These are phyloP conservation scores for Crossaster papposus DNA, from an alignment of 53 echinoderm and acorn worm species.

Conservation along the genomic window DNA sequence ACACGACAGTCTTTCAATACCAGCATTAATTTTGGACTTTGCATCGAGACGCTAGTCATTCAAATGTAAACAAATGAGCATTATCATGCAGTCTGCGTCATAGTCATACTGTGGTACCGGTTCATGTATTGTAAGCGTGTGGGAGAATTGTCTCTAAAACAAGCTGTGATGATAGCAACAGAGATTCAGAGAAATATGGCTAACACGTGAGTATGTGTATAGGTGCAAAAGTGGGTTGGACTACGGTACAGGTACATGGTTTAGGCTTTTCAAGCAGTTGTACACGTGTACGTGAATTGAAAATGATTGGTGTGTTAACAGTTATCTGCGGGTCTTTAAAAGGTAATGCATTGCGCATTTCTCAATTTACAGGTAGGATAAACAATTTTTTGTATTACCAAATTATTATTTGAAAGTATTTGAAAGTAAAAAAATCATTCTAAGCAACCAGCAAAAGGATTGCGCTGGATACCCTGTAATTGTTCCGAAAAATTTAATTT, in stretches of 20 bases:
- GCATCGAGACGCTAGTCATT: background rate
- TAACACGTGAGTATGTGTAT: background rate
- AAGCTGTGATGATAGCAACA: background rate
- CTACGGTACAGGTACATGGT: slow-evolving; percentile 20
- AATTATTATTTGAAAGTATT: too few relatives aligned
- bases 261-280: too few relatives aligned
- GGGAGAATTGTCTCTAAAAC: background rate
- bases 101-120: background rate
- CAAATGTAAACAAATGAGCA: background rate
- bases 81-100: background rate
- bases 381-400: too few relatives aligned
- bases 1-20: background rate
- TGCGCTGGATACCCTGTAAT: too few relatives aligned
- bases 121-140: too few relatives aligned
- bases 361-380: too few relatives aligned
- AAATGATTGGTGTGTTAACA: background rate
- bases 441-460: too few relatives aligned
- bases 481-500: too few relatives aligned
- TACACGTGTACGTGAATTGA: background rate
- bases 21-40: background rate
- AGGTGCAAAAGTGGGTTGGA: background rate
- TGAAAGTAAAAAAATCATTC: too few relatives aligned
- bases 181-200: background rate
- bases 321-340: too few relatives aligned
- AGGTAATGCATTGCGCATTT: too few relatives aligned